Base-by-base conservation (phyloP, 1,140 invertebrate species). In the Yoshiicerus persimilis region DNA sequence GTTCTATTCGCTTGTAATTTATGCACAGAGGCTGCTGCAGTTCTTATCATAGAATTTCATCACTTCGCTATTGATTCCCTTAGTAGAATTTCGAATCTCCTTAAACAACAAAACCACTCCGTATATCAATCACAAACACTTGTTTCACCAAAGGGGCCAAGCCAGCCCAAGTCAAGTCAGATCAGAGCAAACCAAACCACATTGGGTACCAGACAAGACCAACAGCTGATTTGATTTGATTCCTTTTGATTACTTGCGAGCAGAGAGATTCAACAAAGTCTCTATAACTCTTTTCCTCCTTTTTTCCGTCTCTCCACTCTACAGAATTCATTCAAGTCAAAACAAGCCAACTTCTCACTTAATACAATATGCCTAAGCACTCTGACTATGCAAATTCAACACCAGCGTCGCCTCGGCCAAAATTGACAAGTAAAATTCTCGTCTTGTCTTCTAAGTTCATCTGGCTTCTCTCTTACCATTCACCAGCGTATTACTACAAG, bases 121-220 rank as follows among this genome's bases (percentile, higher is more conserved):
- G 75, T 80, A 80, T 80, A 80, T 80, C 75, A 80, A 80, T 80
- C 75, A 80, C 75, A 80, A 80, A 80, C 75, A 80, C 75, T 80
- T 80, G 75, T 80, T 80, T 80, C 75, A 80, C 75, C 75, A 80
- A 80, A 80, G 75, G 75, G 75, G 75, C 75, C 75, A 36, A 32
- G 75, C 34, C 20, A n/a, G n/a, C n/a, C n/a, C n/a, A n/a, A n/a
- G 75, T 34, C 75, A 36, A 32, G 75, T 20, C 20, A 80, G 8
- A 20, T 16, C 16, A 38, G 75, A 34, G 34, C 34, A 8, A 20
- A 47, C 3, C 8, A 11, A 70, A 70, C 64, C 23, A 30, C 64
- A 25, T 27, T 27, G 64, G 64, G 32, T 4, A 80, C 32, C 16
- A 80, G 75, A 80, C 75, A 80, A 80, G 75, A 80, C 75, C 75